Evolutionary conservation across 1,140 invertebrate genomes (phyloP), one percentile per base, ranked within the genome.

Genomic region (Meloidogyne hapla): DNA sequence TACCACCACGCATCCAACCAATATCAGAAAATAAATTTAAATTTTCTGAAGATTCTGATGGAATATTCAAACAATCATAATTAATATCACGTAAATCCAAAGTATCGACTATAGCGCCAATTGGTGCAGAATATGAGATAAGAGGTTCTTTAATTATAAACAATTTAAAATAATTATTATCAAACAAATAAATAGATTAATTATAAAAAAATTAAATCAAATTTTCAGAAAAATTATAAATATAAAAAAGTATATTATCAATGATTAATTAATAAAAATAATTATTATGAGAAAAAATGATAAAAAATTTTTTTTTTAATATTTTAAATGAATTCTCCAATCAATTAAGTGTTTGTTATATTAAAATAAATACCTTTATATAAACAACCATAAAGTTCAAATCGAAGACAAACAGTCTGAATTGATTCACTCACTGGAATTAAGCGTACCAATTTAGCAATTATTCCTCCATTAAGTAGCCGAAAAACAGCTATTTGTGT

Each of bases 71-170:
- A 1, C 95, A 95, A 88, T 98, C 95, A 88, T 96, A 98, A 48
- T 92, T 93, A 80, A 92, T 91, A 88, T 98, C 95, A 77, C 92
- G 93, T 62, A 96, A 91, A 87, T 95, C 93, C 81, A 93, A 91
- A 68, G 90, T 91, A 68, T 92, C 89, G 74, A 90, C 90, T 75
- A 92, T 92, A 9, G 68, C 63, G 79, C 94, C 94, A 77, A 94
- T 91, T 0, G 93, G 92, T 89, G 94, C 93, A 33, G 91, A 91
- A 87, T 95, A 95, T 12, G 91, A 91, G 0, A 93, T 88, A 15
- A 94, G 90, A 64, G 92, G 92, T 87, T 91, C 93, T 93, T n/a
- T n/a, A n/a, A n/a, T n/a, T 26, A 25, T 23, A 1, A n/a, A 28
- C n/a, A 25, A 42, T 18, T 33, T 3, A 42, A 21, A 21, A 8